These are phyloP conservation scores for Pseudorhiza aurosa DNA, from an alignment of 30 jellyfish, hydroid and myxozoan genomes.

Conservation along the genomic window DNA sequence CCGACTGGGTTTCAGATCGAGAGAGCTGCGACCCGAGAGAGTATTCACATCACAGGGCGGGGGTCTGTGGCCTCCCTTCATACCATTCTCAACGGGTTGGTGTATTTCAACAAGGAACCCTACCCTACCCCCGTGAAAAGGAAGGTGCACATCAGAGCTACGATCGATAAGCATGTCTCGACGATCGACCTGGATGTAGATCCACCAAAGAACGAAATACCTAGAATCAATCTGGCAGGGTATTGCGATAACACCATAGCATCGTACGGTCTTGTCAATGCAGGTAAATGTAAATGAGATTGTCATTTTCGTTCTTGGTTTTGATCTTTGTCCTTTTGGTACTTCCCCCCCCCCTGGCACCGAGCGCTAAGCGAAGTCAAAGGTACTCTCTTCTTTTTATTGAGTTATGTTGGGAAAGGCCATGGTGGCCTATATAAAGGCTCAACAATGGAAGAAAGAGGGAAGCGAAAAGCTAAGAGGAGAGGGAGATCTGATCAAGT, in stretches of 20 bases:
- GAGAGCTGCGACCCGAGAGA: not conserved
- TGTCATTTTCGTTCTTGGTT: no score
- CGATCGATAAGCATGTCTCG: constrained; percentile 26
- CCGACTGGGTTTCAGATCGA: constrained; percentile 50
- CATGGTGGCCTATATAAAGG: no score
- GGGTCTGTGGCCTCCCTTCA: constrained; percentile 45
- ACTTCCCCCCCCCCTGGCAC: no score
- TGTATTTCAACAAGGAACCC: constrained; percentile 47
- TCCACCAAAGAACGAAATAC: constrained; percentile 30
- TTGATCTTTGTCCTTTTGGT: no score
- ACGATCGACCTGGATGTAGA: constrained; percentile 31
- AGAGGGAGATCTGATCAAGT: no score
- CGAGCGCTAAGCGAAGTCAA: no score
- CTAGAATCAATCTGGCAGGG: constrained; percentile 52
- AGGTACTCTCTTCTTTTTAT: no score
- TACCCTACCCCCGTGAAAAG: constrained; percentile 58
- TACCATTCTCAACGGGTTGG: constrained; percentile 42
- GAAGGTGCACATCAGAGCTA: constrained; percentile 14
- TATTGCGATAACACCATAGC: constrained; percentile 34
- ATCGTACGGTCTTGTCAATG: constrained; percentile 3
- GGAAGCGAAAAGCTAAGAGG: no score
- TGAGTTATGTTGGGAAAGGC: no score
- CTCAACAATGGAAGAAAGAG: no score
- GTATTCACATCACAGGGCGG: constrained; percentile 24
- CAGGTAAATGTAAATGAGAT: no score